A percentile compares a stretch with the other conserved stretches of the same genome.
Conservation (phyloP, 2,797 vertebrate species). For the Avahi laniger region DNA sequence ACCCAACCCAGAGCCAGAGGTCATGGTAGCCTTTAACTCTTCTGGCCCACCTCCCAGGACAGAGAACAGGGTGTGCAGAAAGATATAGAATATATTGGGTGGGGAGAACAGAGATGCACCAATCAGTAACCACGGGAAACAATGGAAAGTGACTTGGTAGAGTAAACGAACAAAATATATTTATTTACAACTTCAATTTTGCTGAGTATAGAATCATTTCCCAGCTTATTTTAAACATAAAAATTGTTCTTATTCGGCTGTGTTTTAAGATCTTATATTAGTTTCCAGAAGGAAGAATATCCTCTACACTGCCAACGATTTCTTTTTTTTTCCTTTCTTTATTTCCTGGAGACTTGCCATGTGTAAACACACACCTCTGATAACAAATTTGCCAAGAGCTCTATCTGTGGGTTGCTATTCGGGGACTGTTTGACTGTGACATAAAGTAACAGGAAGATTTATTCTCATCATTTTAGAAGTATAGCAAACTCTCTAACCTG, state of each 20-base stretch:
- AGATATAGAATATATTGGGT: background rate
- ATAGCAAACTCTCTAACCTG: background rate
- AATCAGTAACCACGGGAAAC: background rate
- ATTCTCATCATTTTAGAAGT: background rate
- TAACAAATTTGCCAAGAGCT: background rate
- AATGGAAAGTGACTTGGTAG: background rate
- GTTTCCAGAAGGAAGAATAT: background rate
- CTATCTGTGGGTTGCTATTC: background rate
- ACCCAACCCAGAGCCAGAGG: background rate
- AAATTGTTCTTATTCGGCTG: background rate
- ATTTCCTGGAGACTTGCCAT: background rate
- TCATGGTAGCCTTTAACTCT: fast-evolving
- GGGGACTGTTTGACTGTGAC: background rate
- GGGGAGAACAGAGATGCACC: background rate
- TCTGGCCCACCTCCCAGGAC: too few relatives aligned
- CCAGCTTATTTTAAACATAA: background rate
- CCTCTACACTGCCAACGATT: background rate
- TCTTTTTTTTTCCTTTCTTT: background rate
- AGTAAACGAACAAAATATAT: background rate
- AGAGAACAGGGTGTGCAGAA: background rate
- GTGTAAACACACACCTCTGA: background rate
- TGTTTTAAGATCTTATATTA: background rate
- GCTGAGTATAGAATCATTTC: background rate
- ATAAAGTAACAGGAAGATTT: background rate
- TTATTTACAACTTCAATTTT: background rate